A percentile compares a stretch with the other conserved stretches of the same genome.
phyloP scores from a whole-genome alignment of 2,888 invertebrate species.

The Proisotoma minuta region DNA sequence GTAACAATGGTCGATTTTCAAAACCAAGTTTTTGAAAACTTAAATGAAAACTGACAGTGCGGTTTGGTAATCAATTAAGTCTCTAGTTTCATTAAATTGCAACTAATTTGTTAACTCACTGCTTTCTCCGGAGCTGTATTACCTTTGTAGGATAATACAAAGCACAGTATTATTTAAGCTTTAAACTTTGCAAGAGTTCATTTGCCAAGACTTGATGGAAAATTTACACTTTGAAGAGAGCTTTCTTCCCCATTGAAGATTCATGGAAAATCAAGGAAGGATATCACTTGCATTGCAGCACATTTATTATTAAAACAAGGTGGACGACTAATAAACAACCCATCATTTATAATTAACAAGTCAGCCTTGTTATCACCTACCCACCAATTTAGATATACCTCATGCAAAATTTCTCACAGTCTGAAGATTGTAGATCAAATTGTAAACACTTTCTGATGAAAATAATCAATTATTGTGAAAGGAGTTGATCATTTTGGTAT shows the following conservation, averaged over 20 bases:
- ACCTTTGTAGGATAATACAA: too few species aligned
- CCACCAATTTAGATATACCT: too few species aligned
- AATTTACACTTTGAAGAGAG: neutral
- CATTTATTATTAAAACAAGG: slow-evolving; percentile 6
- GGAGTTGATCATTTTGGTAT: too few species aligned
- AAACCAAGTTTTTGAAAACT: neutral
- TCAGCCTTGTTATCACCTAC: neutral
- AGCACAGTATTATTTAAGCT: too few species aligned
- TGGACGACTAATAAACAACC: slow-evolving; percentile 20
- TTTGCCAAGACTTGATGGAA: neutral
- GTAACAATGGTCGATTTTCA: too few species aligned
- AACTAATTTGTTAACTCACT: neutral
- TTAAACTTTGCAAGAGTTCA: neutral
- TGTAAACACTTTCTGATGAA: too few species aligned
- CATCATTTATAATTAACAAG: slow-evolving; percentile 14
- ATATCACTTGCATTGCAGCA: neutral
- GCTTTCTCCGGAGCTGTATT: neutral
- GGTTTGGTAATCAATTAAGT: neutral
- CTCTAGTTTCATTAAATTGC: neutral
- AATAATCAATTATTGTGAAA: too few species aligned
- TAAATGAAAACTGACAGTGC: neutral
- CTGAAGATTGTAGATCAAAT: too few species aligned
- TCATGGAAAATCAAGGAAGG: neutral
- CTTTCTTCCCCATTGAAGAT: neutral
- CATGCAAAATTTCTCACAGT: too few species aligned